These are phyloP conservation scores for Drosophila ercepeae DNA, from an alignment of 1,140 invertebrate genomes.

Conservation along the genomic window DNA sequence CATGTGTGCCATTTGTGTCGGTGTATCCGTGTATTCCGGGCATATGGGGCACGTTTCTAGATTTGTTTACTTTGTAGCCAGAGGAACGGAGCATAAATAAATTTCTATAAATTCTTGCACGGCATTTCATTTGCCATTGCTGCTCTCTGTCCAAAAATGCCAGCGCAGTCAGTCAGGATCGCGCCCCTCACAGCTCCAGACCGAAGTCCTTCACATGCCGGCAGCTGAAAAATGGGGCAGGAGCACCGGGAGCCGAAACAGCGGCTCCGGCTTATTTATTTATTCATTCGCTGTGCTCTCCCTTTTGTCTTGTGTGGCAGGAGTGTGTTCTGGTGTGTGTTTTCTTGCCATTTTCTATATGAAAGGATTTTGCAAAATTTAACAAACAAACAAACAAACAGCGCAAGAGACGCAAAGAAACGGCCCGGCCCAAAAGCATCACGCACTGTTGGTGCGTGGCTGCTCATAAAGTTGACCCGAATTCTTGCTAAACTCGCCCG, in stretches of 20 bases:
- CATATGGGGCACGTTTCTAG: conserved; percentile 67
- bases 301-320: conserved; percentile 35
- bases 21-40: conserved; percentile 29
- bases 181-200: background rate
- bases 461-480: conserved; percentile 81
- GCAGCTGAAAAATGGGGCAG: conserved; percentile 3
- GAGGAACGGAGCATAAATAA: conserved; percentile 65
- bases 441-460: conserved; percentile 56
- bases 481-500: conserved; percentile 71
- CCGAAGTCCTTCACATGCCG: conserved; percentile 8
- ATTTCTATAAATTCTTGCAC: conserved; percentile 82
- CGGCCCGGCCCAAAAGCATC: conserved; percentile 42
- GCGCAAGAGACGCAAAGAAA: conserved; percentile 36
- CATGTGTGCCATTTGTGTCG: conserved; percentile 15
- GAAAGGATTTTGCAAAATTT: conserved; percentile 71
- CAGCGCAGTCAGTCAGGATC: conserved; percentile 64
- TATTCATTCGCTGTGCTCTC: conserved; percentile 71
- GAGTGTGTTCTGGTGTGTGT: conserved; percentile 68
- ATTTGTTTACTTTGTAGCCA: conserved; percentile 77
- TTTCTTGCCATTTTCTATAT: conserved; percentile 80
- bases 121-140: conserved; percentile 74
- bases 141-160: conserved; percentile 69
- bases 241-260: conserved; percentile 11
- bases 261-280: conserved; percentile 70
- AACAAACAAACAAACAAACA: conserved; percentile 62